These are phyloP conservation scores for Enteromius afrohamiltoni DNA, from an alignment of 2,797 vertebrate species.

Conservation along the genomic window DNA sequence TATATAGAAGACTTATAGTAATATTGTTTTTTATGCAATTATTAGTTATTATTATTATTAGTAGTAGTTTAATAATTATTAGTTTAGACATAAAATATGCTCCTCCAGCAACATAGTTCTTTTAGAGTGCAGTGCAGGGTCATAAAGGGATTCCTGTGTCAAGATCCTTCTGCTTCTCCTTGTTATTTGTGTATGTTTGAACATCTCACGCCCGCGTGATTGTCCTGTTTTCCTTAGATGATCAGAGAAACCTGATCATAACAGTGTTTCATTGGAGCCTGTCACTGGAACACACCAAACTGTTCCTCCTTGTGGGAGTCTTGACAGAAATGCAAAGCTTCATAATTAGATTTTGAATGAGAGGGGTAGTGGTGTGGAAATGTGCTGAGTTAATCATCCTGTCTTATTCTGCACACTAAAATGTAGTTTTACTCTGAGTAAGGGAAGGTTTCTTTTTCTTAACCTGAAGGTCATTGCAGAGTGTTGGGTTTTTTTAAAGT, in stretches of 20 bases:
- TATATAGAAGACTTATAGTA: no score
- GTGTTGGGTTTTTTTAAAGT: neutral
- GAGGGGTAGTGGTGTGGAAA: slow-evolving; percentile 64
- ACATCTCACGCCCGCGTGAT: neutral
- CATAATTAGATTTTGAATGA: slow-evolving; percentile 72
- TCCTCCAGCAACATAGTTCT: neutral
- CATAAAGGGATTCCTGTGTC: neutral
- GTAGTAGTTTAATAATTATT: neutral
- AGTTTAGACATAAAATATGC: neutral
- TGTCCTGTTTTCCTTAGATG: neutral
- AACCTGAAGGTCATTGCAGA: slow-evolving; percentile 5
- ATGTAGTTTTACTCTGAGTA: slow-evolving; percentile 9
- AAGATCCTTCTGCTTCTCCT: neutral
- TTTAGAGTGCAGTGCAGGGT: neutral
- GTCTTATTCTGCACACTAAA: slow-evolving; percentile 32
- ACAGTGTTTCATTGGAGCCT: slow-evolving; percentile 1
- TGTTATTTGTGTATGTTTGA: slow-evolving; percentile 27
- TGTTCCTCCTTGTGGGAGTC: slow-evolving; percentile 24
- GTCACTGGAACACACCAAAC: neutral
- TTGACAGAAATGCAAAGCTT: slow-evolving; percentile 66
- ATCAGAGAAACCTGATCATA: slow-evolving; percentile 31
- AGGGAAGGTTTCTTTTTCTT: slow-evolving; percentile 15
- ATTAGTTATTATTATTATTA: no score
- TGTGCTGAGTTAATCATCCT: slow-evolving; percentile 64
- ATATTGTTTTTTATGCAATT: neutral